Evolutionary conservation across 2,113 vertebrate genomes (phyloP).

Genomic region (Peucedramus taeniatus): DNA sequence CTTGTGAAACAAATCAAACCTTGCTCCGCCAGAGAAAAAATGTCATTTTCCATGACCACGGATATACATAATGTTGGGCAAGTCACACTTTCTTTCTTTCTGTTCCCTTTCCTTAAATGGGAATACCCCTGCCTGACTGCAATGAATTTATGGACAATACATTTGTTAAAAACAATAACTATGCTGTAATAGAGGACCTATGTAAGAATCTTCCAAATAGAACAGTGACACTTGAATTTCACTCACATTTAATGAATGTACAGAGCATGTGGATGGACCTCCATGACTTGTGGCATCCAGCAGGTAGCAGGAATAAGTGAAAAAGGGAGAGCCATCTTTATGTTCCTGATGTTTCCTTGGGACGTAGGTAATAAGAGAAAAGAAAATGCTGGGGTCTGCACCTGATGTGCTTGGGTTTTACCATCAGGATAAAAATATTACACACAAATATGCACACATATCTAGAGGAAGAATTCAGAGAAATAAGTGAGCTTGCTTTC

Average conservation of each 20-base stretch:
- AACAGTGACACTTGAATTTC: not conserved
- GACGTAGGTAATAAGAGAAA: not conserved
- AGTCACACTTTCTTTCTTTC: not conserved
- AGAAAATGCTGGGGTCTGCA: not conserved
- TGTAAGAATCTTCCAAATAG: not conserved
- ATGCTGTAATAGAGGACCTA: not conserved
- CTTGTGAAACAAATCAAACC: not conserved
- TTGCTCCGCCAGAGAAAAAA: not conserved
- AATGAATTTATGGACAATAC: not conserved
- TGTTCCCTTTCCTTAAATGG: not conserved
- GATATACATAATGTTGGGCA: not conserved
- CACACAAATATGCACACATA: not conserved
- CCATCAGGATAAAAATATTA: not conserved
- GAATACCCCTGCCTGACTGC: not conserved
- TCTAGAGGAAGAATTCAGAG: not conserved
- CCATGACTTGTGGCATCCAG: not conserved
- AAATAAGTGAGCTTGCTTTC: not conserved
- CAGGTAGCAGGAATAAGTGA: not conserved
- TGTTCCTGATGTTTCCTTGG: not conserved
- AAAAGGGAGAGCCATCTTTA: not conserved
- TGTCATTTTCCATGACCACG: not conserved
- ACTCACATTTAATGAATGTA: not conserved
- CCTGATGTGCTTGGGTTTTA: not conserved
- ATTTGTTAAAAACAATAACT: not conserved
- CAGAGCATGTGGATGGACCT: not conserved